Evolutionary conservation across 2,113 vertebrate species (phyloP), one percentile per base, ranked within the genome.

Genomic region (Tretioscincus oriximinensis): DNA sequence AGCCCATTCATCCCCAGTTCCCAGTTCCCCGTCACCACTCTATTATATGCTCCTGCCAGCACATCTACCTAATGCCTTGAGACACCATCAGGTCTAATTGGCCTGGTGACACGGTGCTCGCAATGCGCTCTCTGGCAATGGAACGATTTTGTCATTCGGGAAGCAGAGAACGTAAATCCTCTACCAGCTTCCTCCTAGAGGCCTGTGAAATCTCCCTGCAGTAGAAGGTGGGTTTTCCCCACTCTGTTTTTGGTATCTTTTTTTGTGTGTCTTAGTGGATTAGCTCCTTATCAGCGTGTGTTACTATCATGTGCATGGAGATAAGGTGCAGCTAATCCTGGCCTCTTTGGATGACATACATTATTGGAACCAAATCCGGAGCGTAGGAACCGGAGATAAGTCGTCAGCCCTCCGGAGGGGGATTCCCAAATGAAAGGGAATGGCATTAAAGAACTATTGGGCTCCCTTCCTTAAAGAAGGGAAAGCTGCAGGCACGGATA

Each of bases 271-370:
- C 89, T 84, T 0, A 1, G 70, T 49, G 86, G 84, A 91, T 93
- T 88, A 90, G 79, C 1, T 4, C 64, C 54, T 88, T 90, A 88
- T 81, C 87, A 72, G 86, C 41, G 45, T 71, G 77, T 16, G n/a
- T 84, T 73, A 28, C 85, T 73, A 68, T 29, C 9, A 18, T 81
- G 84, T 85, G 86, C 88, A 84, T 1, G 0, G 31, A 84, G 89
- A 92, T 89, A 90, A 90, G 87, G 88, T 79, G 75, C 76, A 68
- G 81, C 77, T 90, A 88, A 92, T 86, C 86, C 84, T 77, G 76
- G 84, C 84, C 88, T 89, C 51, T 86, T 86, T 92, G 86, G 16
- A 81, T 67, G 79, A 73, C 90, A 89, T 80, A 85, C 82, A 79
- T 10, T 72, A 78, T 29, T 7, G 0, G 77, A 4, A 0, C 85